Evolutionary conservation across 2,888 invertebrate species (phyloP).

Genomic region (Bugulina stolonifera): DNA sequence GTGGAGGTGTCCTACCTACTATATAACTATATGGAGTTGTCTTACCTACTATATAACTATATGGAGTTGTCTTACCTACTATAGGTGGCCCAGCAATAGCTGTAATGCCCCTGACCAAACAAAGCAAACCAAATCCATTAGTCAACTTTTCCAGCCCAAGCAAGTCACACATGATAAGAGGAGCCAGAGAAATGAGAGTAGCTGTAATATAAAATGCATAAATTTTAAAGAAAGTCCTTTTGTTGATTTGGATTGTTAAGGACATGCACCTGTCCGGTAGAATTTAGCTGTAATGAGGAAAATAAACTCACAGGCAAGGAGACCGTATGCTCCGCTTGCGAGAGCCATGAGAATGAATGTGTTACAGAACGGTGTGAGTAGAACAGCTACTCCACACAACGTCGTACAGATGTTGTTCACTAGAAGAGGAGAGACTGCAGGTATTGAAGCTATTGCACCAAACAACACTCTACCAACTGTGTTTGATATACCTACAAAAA

Average conservation of each 20-base stretch:
- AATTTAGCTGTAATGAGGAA: too few relatives aligned
- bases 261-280: too few relatives aligned
- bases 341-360: conserved; percentile 70
- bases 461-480: conserved; percentile 83
- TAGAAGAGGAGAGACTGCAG: conserved; percentile 73
- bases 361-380: conserved; percentile 75
- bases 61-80: conserved; percentile 62
- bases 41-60: neutral
- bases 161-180: conserved; percentile 92
- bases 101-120: conserved; percentile 89
- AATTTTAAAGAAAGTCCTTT: too few relatives aligned
- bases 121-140: conserved; percentile 91
- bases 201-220: conserved; percentile 62
- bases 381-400: conserved; percentile 76
- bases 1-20: too few relatives aligned
- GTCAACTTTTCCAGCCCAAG: conserved; percentile 91
- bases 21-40: neutral
- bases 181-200: conserved; percentile 93
- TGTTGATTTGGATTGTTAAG: too few relatives aligned
- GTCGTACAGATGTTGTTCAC: conserved; percentile 85
- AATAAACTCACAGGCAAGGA: conserved; percentile 55
- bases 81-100: conserved; percentile 78
- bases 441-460: conserved; percentile 71
- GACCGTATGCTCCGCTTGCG: conserved; percentile 80
- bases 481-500: conserved; percentile 68